These are phyloP conservation scores for Acanthosepion lycidas DNA, from an alignment of 2,888 invertebrate species.

Conservation along the genomic window DNA sequence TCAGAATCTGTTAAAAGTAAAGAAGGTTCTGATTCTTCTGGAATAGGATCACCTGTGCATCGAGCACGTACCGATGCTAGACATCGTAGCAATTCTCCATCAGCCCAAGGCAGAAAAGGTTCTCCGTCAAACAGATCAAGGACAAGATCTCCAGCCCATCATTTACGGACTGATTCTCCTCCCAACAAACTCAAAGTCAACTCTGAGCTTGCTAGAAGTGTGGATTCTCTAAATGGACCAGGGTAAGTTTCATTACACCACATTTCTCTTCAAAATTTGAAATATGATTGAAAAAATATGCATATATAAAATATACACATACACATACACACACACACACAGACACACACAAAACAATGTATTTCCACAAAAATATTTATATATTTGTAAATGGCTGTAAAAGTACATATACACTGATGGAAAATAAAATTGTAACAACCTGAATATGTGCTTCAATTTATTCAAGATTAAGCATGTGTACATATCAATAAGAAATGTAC, in stretches of 20 bases:
- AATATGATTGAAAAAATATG: too few species aligned
- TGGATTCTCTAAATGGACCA: constrained; percentile 38
- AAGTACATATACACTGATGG: too few species aligned
- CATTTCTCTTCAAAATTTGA: too few species aligned
- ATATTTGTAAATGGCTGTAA: too few species aligned
- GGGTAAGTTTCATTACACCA: not conserved
- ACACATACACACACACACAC: too few species aligned
- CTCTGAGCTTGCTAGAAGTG: constrained; percentile 35
- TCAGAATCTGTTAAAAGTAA: not conserved
- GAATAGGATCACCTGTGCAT: not conserved
- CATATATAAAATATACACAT: too few species aligned
- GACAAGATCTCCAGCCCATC: not conserved
- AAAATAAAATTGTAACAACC: too few species aligned
- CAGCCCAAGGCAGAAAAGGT: not conserved
- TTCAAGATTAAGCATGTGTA: too few species aligned
- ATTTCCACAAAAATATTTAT: too few species aligned
- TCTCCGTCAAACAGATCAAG: not conserved
- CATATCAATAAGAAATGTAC: too few species aligned
- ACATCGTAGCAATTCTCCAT: not conserved
- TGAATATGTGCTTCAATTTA: too few species aligned
- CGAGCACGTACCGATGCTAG: not conserved
- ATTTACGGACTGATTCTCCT: not conserved
- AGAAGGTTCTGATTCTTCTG: not conserved
- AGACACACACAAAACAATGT: too few species aligned
- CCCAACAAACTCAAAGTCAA: constrained; percentile 23